Conservation (phyloP, 1,140 invertebrate genomes). For the Polypedilum vanderplanki region DNA sequence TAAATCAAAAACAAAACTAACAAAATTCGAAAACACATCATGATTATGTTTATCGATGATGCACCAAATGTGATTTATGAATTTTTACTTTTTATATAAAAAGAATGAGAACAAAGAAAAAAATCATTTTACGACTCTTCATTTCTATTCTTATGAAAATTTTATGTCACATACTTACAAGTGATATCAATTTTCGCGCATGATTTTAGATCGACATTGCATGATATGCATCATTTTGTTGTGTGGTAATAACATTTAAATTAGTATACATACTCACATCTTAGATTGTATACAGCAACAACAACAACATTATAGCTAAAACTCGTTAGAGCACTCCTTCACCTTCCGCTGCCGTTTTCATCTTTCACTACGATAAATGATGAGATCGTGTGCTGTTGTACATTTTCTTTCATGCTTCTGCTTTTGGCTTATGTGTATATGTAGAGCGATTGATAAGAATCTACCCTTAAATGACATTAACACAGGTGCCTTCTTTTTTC, state of each 20-base stretch:
- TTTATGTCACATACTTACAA: background rate
- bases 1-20: background rate
- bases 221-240: background rate
- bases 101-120: background rate
- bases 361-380: background rate
- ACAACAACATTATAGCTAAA: background rate
- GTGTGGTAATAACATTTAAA: conserved; percentile 25
- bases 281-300: background rate
- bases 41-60: background rate
- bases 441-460: background rate
- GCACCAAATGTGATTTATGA: background rate
- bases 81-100: background rate
- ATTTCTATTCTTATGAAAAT: background rate
- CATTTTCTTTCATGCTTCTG: background rate
- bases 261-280: background rate
- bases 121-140: too few species aligned
- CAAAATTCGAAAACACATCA: background rate
- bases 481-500: background rate
- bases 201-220: conserved; percentile 14
- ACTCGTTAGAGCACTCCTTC: background rate
- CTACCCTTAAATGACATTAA: conserved; percentile 19
- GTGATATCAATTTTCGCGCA: conserved; percentile 23
- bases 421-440: background rate
- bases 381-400: background rate
- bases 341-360: background rate